phyloP scores from a whole-genome alignment of 1,140 invertebrate genomes.

The Brachionus rubens region DNA sequence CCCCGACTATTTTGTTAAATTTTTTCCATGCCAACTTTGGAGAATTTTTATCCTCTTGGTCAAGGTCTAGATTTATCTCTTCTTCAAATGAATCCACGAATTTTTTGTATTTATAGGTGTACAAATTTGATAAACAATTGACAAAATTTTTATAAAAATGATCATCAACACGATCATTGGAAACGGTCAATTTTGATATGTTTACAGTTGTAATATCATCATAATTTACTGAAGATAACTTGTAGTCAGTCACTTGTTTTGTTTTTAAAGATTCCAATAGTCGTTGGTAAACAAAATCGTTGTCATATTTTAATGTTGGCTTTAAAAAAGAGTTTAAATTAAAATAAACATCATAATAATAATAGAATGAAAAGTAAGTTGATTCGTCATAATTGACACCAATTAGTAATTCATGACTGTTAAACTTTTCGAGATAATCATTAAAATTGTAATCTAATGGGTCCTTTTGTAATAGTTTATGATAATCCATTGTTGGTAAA shows the following conservation, averaged over 20 bases:
- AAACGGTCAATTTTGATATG: not conserved
- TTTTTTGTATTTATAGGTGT: not conserved
- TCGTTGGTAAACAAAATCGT: constrained; percentile 1
- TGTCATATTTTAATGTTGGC: not conserved
- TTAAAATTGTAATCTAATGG: constrained; percentile 24
- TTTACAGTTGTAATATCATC: not conserved
- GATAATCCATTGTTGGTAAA: constrained; percentile 29
- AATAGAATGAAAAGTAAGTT: constrained; percentile 43
- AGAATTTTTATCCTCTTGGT: not conserved
- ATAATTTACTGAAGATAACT: not conserved
- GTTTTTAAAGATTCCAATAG: constrained; percentile 20
- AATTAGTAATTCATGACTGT: constrained; percentile 69
- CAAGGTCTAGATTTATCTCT: not conserved
- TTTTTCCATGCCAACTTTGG: constrained; percentile 13
- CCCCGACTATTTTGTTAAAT: not conserved
- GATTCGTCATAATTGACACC: constrained; percentile 91
- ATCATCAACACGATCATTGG: not conserved
- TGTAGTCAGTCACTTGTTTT: constrained; percentile 3
- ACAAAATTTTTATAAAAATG: constrained; percentile 6
- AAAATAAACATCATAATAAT: constrained; percentile 6
- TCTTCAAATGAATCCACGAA: not conserved
- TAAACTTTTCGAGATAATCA: not conserved
- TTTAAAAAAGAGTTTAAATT: constrained; percentile 11
- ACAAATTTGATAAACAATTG: constrained; percentile 10
- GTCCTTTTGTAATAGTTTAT: not conserved